Evolutionary conservation across 2,888 invertebrate genomes (phyloP).

Genomic region (Salpingus planirostris): DNA sequence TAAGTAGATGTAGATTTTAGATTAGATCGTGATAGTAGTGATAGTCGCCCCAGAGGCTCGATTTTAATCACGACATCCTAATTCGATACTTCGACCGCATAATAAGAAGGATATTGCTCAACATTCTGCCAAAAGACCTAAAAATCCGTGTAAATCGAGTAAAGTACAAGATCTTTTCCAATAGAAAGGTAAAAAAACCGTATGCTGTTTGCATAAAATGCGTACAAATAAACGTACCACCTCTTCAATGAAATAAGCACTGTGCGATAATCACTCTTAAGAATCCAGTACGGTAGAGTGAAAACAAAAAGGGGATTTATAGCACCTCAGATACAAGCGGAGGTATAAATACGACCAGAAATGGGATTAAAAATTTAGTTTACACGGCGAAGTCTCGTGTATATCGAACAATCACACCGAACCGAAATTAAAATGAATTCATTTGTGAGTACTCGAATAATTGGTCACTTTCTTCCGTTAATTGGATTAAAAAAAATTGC

Average conservation of each 20-base stretch:
- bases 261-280: slow-evolving; percentile 2
- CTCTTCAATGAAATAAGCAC: slow-evolving; percentile 1
- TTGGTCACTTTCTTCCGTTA: slow-evolving; percentile 5
- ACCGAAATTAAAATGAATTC: slow-evolving; percentile 10
- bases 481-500: background rate
- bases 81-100: too few species aligned
- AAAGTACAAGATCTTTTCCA: too few species aligned
- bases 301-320: slow-evolving; percentile 5
- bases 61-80: too few species aligned
- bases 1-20: too few species aligned
- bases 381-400: slow-evolving; percentile 3
- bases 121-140: too few species aligned
- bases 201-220: slow-evolving; percentile 10
- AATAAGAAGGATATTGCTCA: too few species aligned
- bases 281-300: slow-evolving; percentile 3
- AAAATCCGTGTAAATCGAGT: too few species aligned
- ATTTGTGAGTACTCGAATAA: slow-evolving; percentile 8
- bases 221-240: slow-evolving; percentile 6
- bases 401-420: background rate
- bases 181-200: slow-evolving; percentile 9
- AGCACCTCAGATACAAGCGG: slow-evolving; percentile 1
- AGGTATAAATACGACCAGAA: slow-evolving; percentile 9
- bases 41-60: too few species aligned
- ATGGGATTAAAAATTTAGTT: slow-evolving; percentile 12
- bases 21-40: too few species aligned